These are phyloP conservation scores for Rhizomys pruinosus DNA, from an alignment of 2,113 vertebrate genomes.

Conservation along the genomic window DNA sequence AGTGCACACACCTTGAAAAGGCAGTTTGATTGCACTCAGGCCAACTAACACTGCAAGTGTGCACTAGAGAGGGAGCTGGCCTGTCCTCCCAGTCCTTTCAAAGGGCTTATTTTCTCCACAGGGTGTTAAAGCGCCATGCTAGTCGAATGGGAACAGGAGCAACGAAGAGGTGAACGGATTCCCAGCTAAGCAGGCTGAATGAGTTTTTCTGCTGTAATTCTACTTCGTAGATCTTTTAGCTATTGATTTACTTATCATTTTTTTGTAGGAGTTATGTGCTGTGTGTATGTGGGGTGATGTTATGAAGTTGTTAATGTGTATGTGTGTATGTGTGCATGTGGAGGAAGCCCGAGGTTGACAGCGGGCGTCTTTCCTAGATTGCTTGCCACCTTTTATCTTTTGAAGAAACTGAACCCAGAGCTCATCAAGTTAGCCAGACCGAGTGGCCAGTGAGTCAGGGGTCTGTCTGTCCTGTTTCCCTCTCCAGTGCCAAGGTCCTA, in stretches of 20 bases:
- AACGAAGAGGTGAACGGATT: not conserved
- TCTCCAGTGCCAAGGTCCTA: not conserved
- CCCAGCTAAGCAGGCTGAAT: not conserved
- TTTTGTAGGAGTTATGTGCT: too few species aligned
- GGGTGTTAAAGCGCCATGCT: not conserved
- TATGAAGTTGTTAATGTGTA: too few species aligned
- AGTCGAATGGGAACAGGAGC: slow-evolving; percentile 24
- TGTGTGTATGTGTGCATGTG: not conserved
- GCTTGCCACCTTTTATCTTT: not conserved
- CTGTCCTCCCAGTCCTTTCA: not conserved
- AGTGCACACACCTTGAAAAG: slow-evolving; percentile 46
- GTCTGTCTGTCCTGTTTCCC: not conserved
- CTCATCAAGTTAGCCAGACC: not conserved
- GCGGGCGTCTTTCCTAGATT: too few species aligned
- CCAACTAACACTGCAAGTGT: not conserved
- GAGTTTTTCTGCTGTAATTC: not conserved
- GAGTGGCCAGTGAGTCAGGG: not conserved
- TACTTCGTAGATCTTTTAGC: too few species aligned
- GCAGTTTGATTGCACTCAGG: not conserved
- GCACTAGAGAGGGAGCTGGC: not conserved
- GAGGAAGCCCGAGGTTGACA: not conserved
- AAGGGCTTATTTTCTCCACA: not conserved
- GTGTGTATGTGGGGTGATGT: too few species aligned
- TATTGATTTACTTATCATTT: too few species aligned
- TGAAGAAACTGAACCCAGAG: not conserved